Percentiles rank a stretch among this genome's conserved stretches.
phyloP scores from a whole-genome alignment of 2,113 vertebrate genomes.

The Stegostoma tigrinum region DNA sequence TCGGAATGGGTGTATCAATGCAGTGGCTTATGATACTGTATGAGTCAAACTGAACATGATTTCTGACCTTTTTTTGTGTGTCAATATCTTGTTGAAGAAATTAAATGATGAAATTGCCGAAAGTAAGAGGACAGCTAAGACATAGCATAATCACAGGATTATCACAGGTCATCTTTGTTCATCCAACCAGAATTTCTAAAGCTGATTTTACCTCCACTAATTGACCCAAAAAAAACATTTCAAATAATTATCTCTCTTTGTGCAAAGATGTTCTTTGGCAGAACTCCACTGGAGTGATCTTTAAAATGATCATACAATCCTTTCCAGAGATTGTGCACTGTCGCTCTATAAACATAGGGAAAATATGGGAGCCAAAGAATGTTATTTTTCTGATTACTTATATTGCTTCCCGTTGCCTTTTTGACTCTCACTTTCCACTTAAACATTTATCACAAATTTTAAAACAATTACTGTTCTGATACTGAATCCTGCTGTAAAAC shows the following conservation, averaged over 20 bases:
- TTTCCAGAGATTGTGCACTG: not conserved
- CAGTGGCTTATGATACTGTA: not conserved
- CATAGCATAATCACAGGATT: not conserved
- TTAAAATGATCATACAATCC: not conserved
- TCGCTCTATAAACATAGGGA: not conserved
- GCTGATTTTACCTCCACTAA: not conserved
- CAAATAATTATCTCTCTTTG: not conserved
- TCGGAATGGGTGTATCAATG: not conserved
- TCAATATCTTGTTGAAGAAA: not conserved
- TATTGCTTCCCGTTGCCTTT: not conserved
- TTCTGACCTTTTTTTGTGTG: not conserved
- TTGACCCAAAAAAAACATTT: not conserved
- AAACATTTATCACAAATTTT: not conserved
- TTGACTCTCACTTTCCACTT: not conserved
- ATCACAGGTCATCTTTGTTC: not conserved
- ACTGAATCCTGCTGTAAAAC: not conserved
- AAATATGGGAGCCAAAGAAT: not conserved
- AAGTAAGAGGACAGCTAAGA: not conserved
- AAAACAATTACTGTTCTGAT: not conserved
- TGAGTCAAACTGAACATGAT: not conserved
- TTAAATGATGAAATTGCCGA: not conserved
- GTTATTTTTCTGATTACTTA: not conserved
- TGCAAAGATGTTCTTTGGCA: not conserved
- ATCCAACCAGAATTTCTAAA: not conserved
- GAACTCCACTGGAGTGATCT: not conserved